These are phyloP conservation scores for Delphinapterus leucas DNA, from an alignment of 2,113 vertebrate genomes.

Conservation along the genomic window DNA sequence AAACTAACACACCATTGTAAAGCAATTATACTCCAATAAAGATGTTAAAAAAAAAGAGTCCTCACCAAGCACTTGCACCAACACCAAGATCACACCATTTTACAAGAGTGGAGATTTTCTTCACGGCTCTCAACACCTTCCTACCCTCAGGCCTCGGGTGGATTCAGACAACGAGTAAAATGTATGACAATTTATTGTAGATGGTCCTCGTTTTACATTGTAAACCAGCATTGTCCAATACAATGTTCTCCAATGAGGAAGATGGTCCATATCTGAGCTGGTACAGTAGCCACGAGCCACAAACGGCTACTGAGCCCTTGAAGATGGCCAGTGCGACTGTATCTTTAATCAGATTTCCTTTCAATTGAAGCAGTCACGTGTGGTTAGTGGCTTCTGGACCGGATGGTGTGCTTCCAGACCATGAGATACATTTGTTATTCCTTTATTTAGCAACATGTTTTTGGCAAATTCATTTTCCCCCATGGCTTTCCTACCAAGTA, in stretches of 20 bases:
- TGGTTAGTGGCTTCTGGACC: neutral
- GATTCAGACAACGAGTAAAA: neutral
- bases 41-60: neutral
- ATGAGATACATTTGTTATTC: accelerated
- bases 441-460: neutral
- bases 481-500: neutral
- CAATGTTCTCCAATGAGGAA: neutral
- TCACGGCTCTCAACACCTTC: neutral
- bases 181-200: accelerated
- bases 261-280: neutral
- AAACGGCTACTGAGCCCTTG: neutral
- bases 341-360: neutral
- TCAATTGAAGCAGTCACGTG: neutral
- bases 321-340: no score
- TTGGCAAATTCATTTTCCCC: neutral
- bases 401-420: neutral
- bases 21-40: no score
- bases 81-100: neutral
- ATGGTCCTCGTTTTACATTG: neutral
- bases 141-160: neutral
- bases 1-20: no score
- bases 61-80: neutral
- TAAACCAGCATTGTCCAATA: neutral
- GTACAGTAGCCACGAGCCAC: neutral
- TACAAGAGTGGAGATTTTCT: neutral